Evolutionary conservation across 2,888 invertebrate species (phyloP), one percentile per base, ranked within the genome.

Genomic region (Mellilla xanthometata): DNA sequence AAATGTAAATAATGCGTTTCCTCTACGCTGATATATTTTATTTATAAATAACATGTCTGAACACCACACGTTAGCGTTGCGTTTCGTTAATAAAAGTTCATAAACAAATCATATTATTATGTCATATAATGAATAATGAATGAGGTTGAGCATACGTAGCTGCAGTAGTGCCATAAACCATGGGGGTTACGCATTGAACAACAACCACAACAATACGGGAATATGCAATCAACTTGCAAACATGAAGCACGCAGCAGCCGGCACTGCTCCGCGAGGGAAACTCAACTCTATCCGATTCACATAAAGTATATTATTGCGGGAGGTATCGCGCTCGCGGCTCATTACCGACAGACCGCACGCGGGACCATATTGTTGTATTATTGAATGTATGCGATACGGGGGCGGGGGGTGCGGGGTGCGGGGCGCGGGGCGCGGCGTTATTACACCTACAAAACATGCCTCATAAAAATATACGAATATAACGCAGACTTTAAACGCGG

Each of bases 261-360:
- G 15, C 10, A 2, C 11, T 12, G 3, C 13, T 15, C 10, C 13
- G 2, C 7, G 7, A 2, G 5, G 9, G 7, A 43, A 32, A 15
- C 10, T 19, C 7, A 29, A 30, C 39, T 13, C 24, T 33, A 45
- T 39, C 6, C 2, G 7, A 30, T 30, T 12, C 23, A 24, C 2
- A 30, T 26, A 29, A 12, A 13, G 15, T 24, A 27, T 35, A 35
- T 10, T 35, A 9, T 39, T 7, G 15, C 15, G 4, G 12, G 29
- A 10, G 12, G 29, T n/a, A n/a, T n/a, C n/a, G n/a, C 12, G 6
- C 28, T 39, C 34, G 40, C 30, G 27, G 39, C 34, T 46, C 46
- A 46, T 46, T 40, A 40, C 12, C 22, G 35, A 22, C 35, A 31
- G 35, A 46, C 46, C 46, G 31, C 46, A 35, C 19, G 27, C 19